Percentiles rank a stretch among this genome's conserved stretches.
Conservation (phyloP, 2,888 invertebrate genomes). For the Apamea anceps region DNA sequence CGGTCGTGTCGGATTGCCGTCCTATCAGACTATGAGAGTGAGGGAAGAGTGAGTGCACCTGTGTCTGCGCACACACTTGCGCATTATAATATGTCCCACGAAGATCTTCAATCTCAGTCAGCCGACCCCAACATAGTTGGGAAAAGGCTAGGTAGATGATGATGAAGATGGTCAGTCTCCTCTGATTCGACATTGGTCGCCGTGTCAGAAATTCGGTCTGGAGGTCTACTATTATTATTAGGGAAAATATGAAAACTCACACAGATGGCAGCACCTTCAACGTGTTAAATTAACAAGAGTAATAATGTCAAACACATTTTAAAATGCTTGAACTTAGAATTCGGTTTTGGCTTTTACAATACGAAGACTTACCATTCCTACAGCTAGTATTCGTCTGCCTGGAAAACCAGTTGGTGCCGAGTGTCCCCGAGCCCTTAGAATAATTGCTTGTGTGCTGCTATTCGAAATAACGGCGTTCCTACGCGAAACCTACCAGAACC, state of each 20-base stretch:
- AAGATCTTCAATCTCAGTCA: no score
- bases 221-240: not conserved
- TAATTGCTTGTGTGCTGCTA: constrained; percentile 98
- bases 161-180: no score
- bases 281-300: not conserved
- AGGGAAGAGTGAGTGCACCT: no score
- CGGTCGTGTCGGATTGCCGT: no score
- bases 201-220: no score
- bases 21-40: no score
- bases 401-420: constrained; percentile 93
- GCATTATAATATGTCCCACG: no score
- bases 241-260: not conserved
- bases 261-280: constrained; percentile 1
- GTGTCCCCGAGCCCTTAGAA: constrained; percentile 96
- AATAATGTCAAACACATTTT: not conserved
- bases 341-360: constrained; percentile 9
- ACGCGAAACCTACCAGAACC: constrained; percentile 97
- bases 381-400: constrained; percentile 92
- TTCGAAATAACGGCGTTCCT: constrained; percentile 99
- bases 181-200: no score
- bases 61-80: no score
- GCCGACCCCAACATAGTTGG: no score
- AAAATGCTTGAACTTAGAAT: not conserved
- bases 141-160: no score
- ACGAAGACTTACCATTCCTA: constrained; percentile 4